A percentile compares a stretch with the other conserved stretches of the same genome.
Evolutionary conservation across 2,113 vertebrate species (phyloP).

Genomic region (Psittacara wagleri): DNA sequence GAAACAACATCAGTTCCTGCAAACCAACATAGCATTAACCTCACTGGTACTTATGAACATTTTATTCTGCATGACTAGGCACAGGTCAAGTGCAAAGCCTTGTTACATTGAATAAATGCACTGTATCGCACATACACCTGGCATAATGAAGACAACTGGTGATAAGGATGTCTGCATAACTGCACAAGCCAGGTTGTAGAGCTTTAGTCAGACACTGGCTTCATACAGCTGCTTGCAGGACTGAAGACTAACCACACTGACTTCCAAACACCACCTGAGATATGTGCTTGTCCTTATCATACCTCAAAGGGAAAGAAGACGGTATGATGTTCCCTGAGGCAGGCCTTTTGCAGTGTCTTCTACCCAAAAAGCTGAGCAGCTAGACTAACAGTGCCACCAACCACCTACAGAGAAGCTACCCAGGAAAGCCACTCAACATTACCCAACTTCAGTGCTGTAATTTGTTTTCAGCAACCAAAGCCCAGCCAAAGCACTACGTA

Average conservation of each 20-base stretch:
- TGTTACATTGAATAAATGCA: not conserved
- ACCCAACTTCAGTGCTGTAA: not conserved
- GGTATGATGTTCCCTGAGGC: not conserved
- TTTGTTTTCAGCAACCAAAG: not conserved
- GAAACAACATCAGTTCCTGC: not conserved
- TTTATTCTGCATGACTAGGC: not conserved
- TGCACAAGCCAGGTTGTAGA: not conserved
- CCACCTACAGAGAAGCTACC: not conserved
- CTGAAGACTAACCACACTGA: not conserved
- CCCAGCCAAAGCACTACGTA: not conserved
- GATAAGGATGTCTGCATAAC: not conserved
- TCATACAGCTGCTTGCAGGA: not conserved
- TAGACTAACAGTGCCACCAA: not conserved
- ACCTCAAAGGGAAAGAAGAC: not conserved
- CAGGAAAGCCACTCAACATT: not conserved
- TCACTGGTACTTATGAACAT: not conserved
- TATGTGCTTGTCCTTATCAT: not conserved
- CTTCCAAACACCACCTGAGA: accelerated
- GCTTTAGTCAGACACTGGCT: not conserved
- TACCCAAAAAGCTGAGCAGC: not conserved
- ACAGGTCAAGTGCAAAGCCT: not conserved
- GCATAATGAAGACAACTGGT: not conserved
- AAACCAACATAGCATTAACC: not conserved
- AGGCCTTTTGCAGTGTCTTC: not conserved
- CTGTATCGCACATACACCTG: not conserved